These are phyloP conservation scores for Nixonia krombeini DNA, from an alignment of 1,140 invertebrate genomes.

Conservation along the genomic window DNA sequence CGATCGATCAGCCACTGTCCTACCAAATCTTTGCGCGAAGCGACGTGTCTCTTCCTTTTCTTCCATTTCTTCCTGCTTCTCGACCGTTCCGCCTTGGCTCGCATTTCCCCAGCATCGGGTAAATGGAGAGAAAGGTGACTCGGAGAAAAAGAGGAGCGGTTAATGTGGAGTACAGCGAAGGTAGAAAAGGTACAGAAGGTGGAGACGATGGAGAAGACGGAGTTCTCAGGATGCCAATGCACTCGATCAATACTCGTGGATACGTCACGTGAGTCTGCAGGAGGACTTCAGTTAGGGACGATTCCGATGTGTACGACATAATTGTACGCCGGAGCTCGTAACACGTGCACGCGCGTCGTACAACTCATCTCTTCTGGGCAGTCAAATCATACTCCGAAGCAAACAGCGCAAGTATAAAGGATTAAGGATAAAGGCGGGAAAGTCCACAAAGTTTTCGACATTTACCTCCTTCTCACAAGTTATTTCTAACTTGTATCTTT, in stretches of 20 bases:
- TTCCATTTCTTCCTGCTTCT: neutral
- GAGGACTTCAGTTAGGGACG: constrained; percentile 10
- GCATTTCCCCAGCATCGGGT: neutral
- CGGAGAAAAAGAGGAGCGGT: constrained; percentile 12
- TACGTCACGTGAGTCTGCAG: constrained; percentile 39
- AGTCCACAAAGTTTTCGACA: too few relatives aligned
- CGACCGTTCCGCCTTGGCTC: neutral
- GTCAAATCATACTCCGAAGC: too few relatives aligned
- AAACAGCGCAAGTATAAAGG: too few relatives aligned
- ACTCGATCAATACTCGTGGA: constrained; percentile 46
- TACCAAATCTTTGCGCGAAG: constrained; percentile 23
- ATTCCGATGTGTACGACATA: neutral
- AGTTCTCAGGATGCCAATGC: constrained; percentile 48
- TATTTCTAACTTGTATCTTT: too few relatives aligned
- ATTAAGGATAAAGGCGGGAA: too few relatives aligned
- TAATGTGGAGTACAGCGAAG: constrained; percentile 22
- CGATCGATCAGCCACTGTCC: constrained; percentile 28
- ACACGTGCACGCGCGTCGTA: too few relatives aligned
- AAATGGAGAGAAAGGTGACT: constrained; percentile 5
- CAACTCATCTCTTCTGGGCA: too few relatives aligned
- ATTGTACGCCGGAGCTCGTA: neutral
- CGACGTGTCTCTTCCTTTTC: neutral
- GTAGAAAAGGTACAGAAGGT: constrained; percentile 24
- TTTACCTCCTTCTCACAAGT: too few relatives aligned
- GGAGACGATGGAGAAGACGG: constrained; percentile 24